Evolutionary conservation across 64 coral and sea anemone species (phyloP), one percentile per base, ranked within the genome.

Genomic region (Acropora tenuis): DNA sequence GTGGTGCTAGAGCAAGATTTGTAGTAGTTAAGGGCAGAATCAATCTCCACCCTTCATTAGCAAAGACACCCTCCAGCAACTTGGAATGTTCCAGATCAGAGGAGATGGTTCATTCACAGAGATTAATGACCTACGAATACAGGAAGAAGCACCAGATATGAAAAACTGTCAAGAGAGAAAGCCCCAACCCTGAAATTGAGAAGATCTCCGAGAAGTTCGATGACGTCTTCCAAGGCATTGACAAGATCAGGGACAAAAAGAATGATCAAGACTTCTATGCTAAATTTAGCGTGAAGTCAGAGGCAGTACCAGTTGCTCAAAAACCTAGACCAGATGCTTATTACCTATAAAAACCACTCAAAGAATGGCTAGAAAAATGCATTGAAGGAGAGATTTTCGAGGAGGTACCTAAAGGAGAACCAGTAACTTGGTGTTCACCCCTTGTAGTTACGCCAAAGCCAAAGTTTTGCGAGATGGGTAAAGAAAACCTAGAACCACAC

Each of bases 321-420:
- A 69, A 72, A 8, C 82, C 63, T 1, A 86, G 82, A 71, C 41
- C 30, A 43, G 82, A 72, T 15, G 42, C 82, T 8, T 71, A 86
- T 43, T 72, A 71, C 66, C 65, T 71, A 2, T 44, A 86, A 86
- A 59, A 86, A 30, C 30, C 30, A 30, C 30, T 30, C 30, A 30
- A 30, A 30, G 30, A 30, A 30, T 30, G 30, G 30, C 30, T 30
- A 30, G 30, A 30, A 30, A 30, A 30, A 30, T 30, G 30, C 30
- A 30, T 30, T 30, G 30, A 30, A 30, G 30, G 30, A 30, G 30
- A 30, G 30, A 30, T 30, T 30, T 30, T 30, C 30, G 30, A 30
- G 30, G 30, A 30, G 30, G 30, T 30, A 30, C 30, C 30, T 30
- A 30, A 30, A 30, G 30, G 30, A 30, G 30, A 30, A 30, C 30